Evolutionary conservation across 1,140 invertebrate genomes (phyloP), one percentile per base, ranked within the genome.

Genomic region (Aphelinus atriplicis): DNA sequence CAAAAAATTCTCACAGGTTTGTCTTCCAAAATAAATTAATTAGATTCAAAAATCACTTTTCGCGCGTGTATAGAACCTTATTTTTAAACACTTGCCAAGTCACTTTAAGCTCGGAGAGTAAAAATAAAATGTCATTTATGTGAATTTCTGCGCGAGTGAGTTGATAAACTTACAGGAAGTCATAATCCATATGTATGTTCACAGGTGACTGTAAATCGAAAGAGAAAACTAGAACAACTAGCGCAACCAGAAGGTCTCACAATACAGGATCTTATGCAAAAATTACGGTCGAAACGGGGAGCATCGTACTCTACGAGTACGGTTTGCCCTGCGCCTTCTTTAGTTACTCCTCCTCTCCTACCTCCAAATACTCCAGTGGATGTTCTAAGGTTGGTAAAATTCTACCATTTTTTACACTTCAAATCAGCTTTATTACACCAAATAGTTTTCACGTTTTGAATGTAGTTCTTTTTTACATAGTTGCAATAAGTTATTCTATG

Each of bases 151-250:
- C 26, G 26, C 26, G 26, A 26, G 26, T 26, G 26, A 26, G 26
- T 26, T 26, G 26, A 26, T 26, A 26, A 26, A 26, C 26, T 26
- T 64, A 6, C 6, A 10, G 26, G 26, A 26, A 26, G 26, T 26
- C 26, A 26, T 26, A 61, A 51, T 48, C 48, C 45, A 1, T 50
- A 50, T 50, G 10, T 64, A 48, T 70, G n/a, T 71, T 71, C 69
- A 65, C 81, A 91, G 90, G 92, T 93, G 60, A 91, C 93, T 9
- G 91, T 94, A 61, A 96, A 96, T 89, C 90, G 95, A 10, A 96
- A 96, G 87, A 91, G 95, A 84, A 96, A 95, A 91, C 90, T 96
- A 80, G 94, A 95, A 81, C 93, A 95, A 82, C 90, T 94, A 73
- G 92, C 94, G n/a, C 92, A 94, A 81, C 91, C 93, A 51, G 92